Evolutionary conservation across 2,888 invertebrate species (phyloP), one percentile per base, ranked within the genome.

Genomic region (Isoperla grammatica): DNA sequence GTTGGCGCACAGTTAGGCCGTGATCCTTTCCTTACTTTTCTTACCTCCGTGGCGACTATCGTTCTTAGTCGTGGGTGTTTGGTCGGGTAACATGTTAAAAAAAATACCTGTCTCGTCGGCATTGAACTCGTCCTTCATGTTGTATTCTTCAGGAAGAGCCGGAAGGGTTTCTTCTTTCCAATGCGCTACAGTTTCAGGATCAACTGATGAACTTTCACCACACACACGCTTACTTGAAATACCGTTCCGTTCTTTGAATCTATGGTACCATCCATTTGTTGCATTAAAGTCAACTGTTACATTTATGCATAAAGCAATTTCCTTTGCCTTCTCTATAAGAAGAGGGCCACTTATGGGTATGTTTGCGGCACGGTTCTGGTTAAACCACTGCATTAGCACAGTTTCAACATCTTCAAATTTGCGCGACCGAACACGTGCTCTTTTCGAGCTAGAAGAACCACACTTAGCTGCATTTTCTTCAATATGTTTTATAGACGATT

Each of bases 1-100:
- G n/a, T n/a, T n/a, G n/a, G n/a, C n/a, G n/a, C n/a, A n/a, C n/a
- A n/a, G n/a, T n/a, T 15, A 19, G 15, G 29, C 57, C 5, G 68
- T 70, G 5, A 69, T 55, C 42, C 67, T 60, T 43, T 69, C 66
- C 62, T 69, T 70, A 2, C 64, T 62, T 20, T 66, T 29, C 62
- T 69, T 69, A n/a, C 68, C 69, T 50, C 67, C 68, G 13, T 50
- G 15, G 57, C 67, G 70, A 60, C 65, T 66, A 53, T 69, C 67
- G 46, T 53, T 57, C 66, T 67, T 69, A 6, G 68, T 6, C 35
- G 54, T 12, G n/a, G 13, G 49, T 11, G 55, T 56, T 56, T 22
- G 19, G 46, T 67, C 58, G 19, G 69, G 68, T 54, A 69, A 60
- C 37, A 65, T 65, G 53, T 66, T 60, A 59, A 68, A 69, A 64